Evolutionary conservation across 2,888 invertebrate genomes (phyloP), one percentile per base, ranked within the genome.

Genomic region (Acronicta aceris): DNA sequence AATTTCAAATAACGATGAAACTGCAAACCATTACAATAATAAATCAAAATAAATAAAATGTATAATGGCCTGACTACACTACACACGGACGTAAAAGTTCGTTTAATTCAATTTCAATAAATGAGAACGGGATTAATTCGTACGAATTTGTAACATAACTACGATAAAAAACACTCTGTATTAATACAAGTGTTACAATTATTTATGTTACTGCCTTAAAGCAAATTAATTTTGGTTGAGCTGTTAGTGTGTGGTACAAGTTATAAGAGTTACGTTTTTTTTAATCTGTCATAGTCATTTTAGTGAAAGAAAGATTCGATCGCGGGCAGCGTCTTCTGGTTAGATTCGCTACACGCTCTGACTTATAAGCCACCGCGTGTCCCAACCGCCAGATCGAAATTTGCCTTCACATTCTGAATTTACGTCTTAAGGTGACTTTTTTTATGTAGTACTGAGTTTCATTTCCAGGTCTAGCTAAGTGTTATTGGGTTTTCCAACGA

Each of bases 151-250:
- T 25, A 42, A 33, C 67, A 8, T 43, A 21, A 50, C 42, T 45
- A 30, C 16, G 21, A 36, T 15, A 62, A 63, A 52, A 68, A 54
- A 46, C 21, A 49, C 30, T 17, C 52, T 41, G 61, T 56, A 70
- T 73, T 53, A 67, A 72, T 66, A 59, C 69, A 30, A 59, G 60
- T 62, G 68, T 76, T 69, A 71, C 73, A 65, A 76, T 83, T 81
- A 79, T 83, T 82, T 79, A 81, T 79, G 81, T 67, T 71, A 64
- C 72, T 65, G 68, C 66, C 82, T 78, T 78, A 83, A 79, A 83
- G 78, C 78, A 76, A 83, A 84, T 84, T 83, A 81, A 84, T 84
- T 82, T 80, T 65, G 74, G 70, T 68, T 73, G 50, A 58, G 54
- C 17, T 64, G 62, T 66, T 59, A 69, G 62, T 48, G 43, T 38